Evolutionary conservation across 53 echinoderm and acorn worm species (phyloP).

Genomic region (Hippasteria phrygiana): DNA sequence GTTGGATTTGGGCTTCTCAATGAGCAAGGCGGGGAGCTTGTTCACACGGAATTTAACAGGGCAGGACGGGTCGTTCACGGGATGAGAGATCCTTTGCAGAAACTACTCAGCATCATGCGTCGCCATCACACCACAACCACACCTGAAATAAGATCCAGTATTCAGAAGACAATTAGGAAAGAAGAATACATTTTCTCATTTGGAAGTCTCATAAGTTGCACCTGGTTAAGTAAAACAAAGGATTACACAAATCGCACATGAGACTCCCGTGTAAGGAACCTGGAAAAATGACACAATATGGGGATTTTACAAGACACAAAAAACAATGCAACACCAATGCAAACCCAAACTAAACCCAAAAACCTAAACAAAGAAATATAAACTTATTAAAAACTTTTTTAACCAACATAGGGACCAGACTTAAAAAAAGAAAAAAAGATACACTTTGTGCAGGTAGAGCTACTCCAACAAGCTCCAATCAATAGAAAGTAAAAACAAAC

Average conservation of each 20-base stretch:
- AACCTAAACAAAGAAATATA: too few species aligned
- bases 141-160: slow-evolving; percentile 26
- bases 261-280: too few species aligned
- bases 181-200: background rate
- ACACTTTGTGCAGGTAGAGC: too few species aligned
- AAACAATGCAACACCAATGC: too few species aligned
- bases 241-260: background rate
- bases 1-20: slow-evolving; percentile 51
- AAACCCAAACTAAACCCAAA: too few species aligned
- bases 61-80: slow-evolving; percentile 33
- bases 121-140: slow-evolving; percentile 46
- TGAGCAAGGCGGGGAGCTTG: slow-evolving; percentile 70
- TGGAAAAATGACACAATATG: too few species aligned
- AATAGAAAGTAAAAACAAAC: too few species aligned
- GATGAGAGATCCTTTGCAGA: slow-evolving; percentile 33
- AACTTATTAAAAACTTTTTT: too few species aligned
- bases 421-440: too few species aligned
- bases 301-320: too few species aligned
- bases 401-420: too few species aligned
- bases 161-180: background rate
- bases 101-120: slow-evolving; percentile 6
- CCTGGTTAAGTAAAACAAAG: background rate
- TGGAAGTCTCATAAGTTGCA: background rate
- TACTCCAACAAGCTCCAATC: too few species aligned
- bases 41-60: slow-evolving; percentile 60